Evolutionary conservation across 2,888 invertebrate species (phyloP).

Genomic region (Tolmerus cingulatus): DNA sequence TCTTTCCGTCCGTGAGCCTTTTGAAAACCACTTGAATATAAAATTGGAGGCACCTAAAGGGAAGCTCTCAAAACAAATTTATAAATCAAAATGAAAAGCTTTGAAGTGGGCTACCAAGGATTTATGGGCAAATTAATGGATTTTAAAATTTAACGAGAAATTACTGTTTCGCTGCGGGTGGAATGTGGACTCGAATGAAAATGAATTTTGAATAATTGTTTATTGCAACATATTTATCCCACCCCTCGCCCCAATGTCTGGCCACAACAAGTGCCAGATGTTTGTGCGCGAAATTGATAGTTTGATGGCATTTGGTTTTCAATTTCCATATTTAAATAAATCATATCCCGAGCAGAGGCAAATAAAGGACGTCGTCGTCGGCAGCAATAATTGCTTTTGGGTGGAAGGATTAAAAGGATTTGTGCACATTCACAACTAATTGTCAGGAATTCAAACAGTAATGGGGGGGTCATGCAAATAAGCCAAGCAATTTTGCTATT

Average conservation of each 20-base stretch:
- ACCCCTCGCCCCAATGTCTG: not conserved
- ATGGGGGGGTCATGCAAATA: not conserved
- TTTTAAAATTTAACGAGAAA: slow-evolving; percentile 24
- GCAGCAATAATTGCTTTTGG: not conserved
- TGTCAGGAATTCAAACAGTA: not conserved
- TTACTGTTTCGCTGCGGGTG: not conserved
- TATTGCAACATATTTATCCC: not conserved
- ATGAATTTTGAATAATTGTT: slow-evolving; percentile 9
- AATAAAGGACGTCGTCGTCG: not conserved
- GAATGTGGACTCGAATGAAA: not conserved
- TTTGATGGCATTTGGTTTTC: slow-evolving; percentile 21
- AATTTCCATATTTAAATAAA: slow-evolving; percentile 21
- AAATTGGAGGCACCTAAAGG: not conserved
- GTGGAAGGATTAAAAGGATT: not conserved
- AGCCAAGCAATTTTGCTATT: not conserved
- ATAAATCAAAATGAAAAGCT: slow-evolving; percentile 12
- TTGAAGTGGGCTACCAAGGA: slow-evolving; percentile 2
- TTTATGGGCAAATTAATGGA: slow-evolving; percentile 7
- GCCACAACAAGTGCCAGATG: not conserved
- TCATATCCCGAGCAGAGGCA: not conserved
- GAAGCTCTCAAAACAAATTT: slow-evolving; percentile 16
- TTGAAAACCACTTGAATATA: not conserved
- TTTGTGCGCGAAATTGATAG: not conserved
- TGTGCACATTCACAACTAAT: slow-evolving; percentile 7
- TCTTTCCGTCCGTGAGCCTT: not conserved